Evolutionary conservation across 2,797 vertebrate genomes (phyloP), one percentile per base, ranked within the genome.

Genomic region (Manis javanica): DNA sequence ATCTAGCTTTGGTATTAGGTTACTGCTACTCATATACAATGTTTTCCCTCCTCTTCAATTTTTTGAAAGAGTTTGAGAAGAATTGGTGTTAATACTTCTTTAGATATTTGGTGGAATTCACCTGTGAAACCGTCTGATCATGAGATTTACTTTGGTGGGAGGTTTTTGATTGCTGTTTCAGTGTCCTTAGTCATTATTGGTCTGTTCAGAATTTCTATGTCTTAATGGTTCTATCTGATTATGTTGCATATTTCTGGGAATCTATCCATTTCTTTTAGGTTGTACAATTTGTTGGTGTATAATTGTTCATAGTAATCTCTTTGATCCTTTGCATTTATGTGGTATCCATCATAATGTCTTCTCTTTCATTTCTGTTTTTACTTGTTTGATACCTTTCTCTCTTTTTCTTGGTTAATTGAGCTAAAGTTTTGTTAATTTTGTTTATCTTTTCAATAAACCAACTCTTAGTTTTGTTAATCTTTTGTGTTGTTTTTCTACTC

Each of bases 21-120:
- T 77, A 77, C 29, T 46, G 61, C 49, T 12, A 5, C 29, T 55
- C 69, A 75, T 11, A 57, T 57, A 64, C 31, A 55, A 57, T 75
- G 51, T 84, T 7, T 74, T 66, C 59, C 19, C 11, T 64, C 34
- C 29, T 34, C 34, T 66, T 77, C 42, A 83, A 39, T 64, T 75
- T 75, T 91, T 91, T 84, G 57, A 26, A 84, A 64, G 90, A 75
- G 7, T 91, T 63, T 84, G 55, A 83, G n/a, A 64, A 84, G 7
- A 3, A 64, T 84, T 51, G 29, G 39, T 49, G 61, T 92, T 55
- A 75, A 34, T 66, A 78, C 26, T 78, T 79, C 37, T 69, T 69
- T 59, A 29, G 29, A 59, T 39, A 34, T 85, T 85, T 77, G 82
- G 24, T 77, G 34, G 46, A 86, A 34, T 77, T 92, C 63, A 86